Base-by-base conservation (phyloP, 1,140 invertebrate genomes). In the Yoshiicerus persimilis region DNA sequence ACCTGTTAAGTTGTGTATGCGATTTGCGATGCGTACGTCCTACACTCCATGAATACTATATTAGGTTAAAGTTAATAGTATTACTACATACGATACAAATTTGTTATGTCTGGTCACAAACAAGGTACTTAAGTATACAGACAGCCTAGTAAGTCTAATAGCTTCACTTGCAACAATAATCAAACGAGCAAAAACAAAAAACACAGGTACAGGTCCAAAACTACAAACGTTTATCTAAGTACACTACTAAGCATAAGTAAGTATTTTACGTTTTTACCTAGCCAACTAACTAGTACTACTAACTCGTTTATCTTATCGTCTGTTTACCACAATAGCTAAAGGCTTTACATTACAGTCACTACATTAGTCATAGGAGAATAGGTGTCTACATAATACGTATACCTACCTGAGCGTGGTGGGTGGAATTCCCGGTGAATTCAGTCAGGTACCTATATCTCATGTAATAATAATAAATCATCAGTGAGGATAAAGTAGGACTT, bases 71-170 rank as follows among this genome's bases (percentile, higher is more conserved):
- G 20, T 47, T 47, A 16, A 1, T 56, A n/a, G 47, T 56, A n/a
- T 56, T 56, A 56, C 47, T 56, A 16, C 47, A n/a, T 56, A n/a
- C n/a, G n/a, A n/a, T n/a, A n/a, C n/a, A n/a, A n/a, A n/a, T n/a
- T n/a, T 80, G 75, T 80, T 80, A 80, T 80, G 75, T 80, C 75
- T 80, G 75, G 75, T 3, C n/a, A n/a, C 47, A 56, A 56, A 56
- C 47, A 56, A 56, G 16, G 47, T 56, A 56, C 47, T 56, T 56
- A n/a, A 56, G 47, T 56, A 56, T n/a, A 56, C 47, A 56, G 47
- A 56, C 32, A 4, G 13, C 75, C 32, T 32, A 34, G 16, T 38
- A n/a, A 34, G 9, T 34, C 30, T 32, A 34, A 36, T 20, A 80
- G 20, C 30, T 80, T 32, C 20, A 80, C 75, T 80, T 80, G 75